These are phyloP conservation scores for Bombus waltoni DNA, from an alignment of 1,140 invertebrate genomes.

Conservation along the genomic window DNA sequence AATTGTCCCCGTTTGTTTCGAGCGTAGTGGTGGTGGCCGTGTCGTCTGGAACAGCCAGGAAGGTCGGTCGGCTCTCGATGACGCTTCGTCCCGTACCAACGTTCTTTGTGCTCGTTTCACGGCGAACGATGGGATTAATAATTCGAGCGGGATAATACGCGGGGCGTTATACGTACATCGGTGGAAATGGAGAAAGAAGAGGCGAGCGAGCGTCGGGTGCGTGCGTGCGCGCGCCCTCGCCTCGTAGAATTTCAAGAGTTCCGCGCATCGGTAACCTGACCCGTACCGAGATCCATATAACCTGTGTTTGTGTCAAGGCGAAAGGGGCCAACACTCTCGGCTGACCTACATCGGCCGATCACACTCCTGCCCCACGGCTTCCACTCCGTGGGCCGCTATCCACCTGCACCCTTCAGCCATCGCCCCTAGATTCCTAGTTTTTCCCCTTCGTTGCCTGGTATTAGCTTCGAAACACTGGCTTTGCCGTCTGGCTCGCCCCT, in stretches of 20 bases:
- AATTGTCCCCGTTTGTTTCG: background rate
- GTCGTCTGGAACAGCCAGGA: background rate
- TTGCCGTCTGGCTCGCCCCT: background rate
- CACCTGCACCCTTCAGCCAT: constrained; percentile 39
- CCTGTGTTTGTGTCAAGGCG: constrained; percentile 78
- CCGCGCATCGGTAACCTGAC: constrained; percentile 61
- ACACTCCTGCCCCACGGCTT: constrained; percentile 47
- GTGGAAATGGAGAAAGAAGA: background rate
- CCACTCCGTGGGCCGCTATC: constrained; percentile 44
- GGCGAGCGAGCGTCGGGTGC: background rate
- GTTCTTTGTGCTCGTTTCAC: background rate
- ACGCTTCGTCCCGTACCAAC: background rate
- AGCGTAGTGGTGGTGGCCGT: background rate
- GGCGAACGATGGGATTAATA: background rate
- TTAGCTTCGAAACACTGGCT: background rate
- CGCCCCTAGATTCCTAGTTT: constrained; percentile 14
- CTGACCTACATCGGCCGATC: constrained; percentile 76
- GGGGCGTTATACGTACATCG: background rate
- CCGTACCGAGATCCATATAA: constrained; percentile 70
- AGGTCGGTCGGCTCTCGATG: background rate
- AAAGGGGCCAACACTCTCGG: constrained; percentile 75
- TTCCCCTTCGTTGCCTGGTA: too few species aligned
- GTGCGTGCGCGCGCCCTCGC: background rate
- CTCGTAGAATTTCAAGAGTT: constrained; percentile 62
- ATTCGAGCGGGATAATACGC: background rate